A percentile compares a stretch with the other conserved stretches of the same genome.
phyloP scores from a whole-genome alignment of 2,888 invertebrate genomes.

The Tupiocoris notatus region DNA sequence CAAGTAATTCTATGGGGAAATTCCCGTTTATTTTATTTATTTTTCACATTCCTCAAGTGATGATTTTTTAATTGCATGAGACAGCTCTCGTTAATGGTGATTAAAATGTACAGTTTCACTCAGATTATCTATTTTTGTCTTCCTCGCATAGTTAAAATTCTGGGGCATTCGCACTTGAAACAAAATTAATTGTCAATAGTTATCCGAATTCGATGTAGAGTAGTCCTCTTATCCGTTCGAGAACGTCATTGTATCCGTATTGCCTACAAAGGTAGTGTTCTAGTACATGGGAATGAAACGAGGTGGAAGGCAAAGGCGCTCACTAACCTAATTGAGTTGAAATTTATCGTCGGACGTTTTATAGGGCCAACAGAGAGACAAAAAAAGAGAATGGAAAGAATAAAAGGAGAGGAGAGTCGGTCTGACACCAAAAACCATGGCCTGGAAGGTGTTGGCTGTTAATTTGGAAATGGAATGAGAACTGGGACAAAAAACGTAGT shows the following conservation, averaged over 20 bases:
- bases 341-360: constrained; percentile 14
- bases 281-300: not conserved
- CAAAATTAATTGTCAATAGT: too few relatives aligned
- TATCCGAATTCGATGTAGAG: too few relatives aligned
- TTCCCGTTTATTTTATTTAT: too few relatives aligned
- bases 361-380: not conserved
- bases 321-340: constrained; percentile 34
- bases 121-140: too few relatives aligned
- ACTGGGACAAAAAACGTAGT: not conserved
- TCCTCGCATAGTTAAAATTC: too few relatives aligned
- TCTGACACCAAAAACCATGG: not conserved
- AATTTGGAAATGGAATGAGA: not conserved
- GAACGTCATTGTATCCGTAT: not conserved
- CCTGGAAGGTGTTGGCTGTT: not conserved
- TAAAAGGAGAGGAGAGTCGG: not conserved
- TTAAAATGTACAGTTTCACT: too few relatives aligned
- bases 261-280: not conserved
- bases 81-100: too few relatives aligned
- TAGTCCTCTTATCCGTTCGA: not conserved
- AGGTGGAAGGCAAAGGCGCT: not conserved
- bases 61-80: too few relatives aligned
- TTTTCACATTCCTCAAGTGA: too few relatives aligned
- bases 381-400: not conserved
- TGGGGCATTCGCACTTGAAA: too few relatives aligned
- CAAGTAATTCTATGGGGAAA: too few relatives aligned